Percentiles rank a stretch among this genome's conserved stretches.
Conservation (phyloP, 2,888 invertebrate species). For the Andrena bucephala region DNA sequence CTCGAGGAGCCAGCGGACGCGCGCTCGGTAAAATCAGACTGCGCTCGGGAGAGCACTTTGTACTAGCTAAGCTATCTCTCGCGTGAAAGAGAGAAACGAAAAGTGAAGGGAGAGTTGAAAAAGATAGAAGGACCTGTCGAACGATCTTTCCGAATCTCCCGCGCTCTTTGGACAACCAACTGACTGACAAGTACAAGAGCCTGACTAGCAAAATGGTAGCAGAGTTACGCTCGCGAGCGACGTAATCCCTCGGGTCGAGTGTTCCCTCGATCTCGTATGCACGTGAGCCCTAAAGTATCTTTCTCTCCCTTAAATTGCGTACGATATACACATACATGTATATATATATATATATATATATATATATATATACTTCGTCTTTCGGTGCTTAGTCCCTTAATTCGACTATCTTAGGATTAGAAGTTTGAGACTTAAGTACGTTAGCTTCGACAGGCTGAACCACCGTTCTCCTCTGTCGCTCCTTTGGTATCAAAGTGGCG, state of each 20-base stretch:
- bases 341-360: not conserved
- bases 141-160: not conserved
- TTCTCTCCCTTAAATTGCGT: conserved; percentile 16
- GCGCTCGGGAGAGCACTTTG: conserved; percentile 52
- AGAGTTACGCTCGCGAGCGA: conserved; percentile 19
- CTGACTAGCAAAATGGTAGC: conserved; percentile 35
- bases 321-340: conserved; percentile 9
- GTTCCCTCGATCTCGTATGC: conserved; percentile 28
- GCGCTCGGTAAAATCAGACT: conserved; percentile 50
- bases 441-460: conserved; percentile 9
- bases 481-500: conserved; percentile 20
- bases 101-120: conserved; percentile 9
- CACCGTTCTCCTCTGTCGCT: not conserved
- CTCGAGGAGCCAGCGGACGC: conserved; percentile 25
- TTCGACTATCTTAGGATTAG: conserved; percentile 26
- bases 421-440: conserved; percentile 30
- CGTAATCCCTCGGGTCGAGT: conserved; percentile 37
- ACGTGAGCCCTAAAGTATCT: conserved; percentile 25
- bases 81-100: conserved; percentile 30
- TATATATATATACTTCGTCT: conserved; percentile 12
- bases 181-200: conserved; percentile 16
- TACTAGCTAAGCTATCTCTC: conserved; percentile 53
- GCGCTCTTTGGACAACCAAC: conserved; percentile 15
- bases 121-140: conserved; percentile 1
- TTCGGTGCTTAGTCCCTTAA: conserved; percentile 18